Conservation (phyloP, 2,797 vertebrate genomes). For the Diplodus puntazzo region DNA sequence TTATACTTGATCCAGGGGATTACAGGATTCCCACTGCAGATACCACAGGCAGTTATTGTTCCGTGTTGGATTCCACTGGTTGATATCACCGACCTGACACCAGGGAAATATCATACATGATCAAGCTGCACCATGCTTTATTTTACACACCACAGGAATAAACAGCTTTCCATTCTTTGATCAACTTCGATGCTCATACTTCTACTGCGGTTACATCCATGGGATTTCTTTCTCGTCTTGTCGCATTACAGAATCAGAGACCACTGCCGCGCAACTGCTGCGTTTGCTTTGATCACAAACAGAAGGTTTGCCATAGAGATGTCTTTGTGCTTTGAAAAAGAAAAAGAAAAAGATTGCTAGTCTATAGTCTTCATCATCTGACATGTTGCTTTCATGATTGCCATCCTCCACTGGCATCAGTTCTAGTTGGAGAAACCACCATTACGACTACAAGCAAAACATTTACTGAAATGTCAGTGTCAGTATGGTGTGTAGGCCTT, state of each 20-base stretch:
- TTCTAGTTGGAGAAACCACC: neutral
- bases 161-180: neutral
- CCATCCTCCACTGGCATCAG: neutral
- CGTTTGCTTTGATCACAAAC: neutral
- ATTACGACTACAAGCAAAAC: neutral
- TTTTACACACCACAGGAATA: neutral
- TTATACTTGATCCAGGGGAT: constrained; percentile 4
- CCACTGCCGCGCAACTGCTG: neutral
- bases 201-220: no score
- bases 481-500: no score
- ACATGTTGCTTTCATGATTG: neutral
- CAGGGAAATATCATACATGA: neutral
- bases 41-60: neutral
- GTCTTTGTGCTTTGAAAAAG: neutral
- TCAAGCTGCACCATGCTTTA: neutral
- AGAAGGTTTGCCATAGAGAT: neutral
- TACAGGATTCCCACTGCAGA: neutral
- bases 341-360: neutral
- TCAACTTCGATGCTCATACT: neutral
- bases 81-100: neutral
- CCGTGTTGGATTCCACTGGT: neutral
- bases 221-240: neutral
- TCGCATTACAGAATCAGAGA: neutral
- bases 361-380: neutral
- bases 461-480: no score